Percentiles rank a stretch among this genome's conserved stretches.
Evolutionary conservation across 2,113 vertebrate genomes (phyloP).

Genomic region (Myotis davidii): DNA sequence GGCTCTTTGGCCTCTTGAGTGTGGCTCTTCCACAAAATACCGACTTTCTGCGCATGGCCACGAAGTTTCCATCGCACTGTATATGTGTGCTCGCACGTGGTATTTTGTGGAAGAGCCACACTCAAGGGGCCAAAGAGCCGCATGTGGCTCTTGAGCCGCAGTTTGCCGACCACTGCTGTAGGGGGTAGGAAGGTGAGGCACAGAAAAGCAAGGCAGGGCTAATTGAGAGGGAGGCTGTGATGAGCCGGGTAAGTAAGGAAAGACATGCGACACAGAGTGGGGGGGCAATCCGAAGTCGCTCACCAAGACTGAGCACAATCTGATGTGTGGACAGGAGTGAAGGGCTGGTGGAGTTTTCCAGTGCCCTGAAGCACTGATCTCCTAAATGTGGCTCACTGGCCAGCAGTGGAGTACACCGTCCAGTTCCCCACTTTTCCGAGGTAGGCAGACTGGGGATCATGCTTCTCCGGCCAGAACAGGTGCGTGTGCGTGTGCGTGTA

Average conservation of each 20-base stretch:
- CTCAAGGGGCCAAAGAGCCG: too few species aligned
- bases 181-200: not conserved
- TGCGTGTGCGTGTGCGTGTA: fast-evolving
- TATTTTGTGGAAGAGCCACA: too few species aligned
- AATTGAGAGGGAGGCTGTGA: not conserved
- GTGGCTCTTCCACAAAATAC: too few species aligned
- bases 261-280: not conserved
- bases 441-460: fast-evolving
- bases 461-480: not conserved
- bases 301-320: too few species aligned
- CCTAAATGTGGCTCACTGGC: not conserved
- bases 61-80: too few species aligned
- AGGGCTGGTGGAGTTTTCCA: not conserved
- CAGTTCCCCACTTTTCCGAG: not conserved
- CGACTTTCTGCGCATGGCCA: too few species aligned
- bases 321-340: not conserved
- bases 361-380: not conserved
- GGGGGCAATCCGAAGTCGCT: not conserved
- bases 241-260: not conserved
- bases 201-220: not conserved
- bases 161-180: not conserved
- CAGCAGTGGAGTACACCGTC: fast-evolving
- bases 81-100: too few species aligned
- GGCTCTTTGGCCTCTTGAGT: too few species aligned
- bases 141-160: too few species aligned